phyloP scores from a whole-genome alignment of 2,888 invertebrate species.

The Pseudococcus longispinus region DNA sequence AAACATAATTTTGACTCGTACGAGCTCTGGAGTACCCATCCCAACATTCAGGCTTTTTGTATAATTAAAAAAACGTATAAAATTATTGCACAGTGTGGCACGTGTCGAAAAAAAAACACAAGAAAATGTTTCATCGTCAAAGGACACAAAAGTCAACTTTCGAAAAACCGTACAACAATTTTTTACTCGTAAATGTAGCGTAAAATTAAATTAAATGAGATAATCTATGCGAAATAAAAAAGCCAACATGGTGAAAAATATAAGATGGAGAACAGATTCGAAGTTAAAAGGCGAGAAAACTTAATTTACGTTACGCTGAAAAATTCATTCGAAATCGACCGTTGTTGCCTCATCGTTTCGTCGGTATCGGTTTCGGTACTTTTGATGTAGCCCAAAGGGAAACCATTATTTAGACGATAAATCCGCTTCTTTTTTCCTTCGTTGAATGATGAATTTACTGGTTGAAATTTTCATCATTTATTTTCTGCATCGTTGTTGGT shows the following conservation, averaged over 20 bases:
- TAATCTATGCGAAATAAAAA: constrained; percentile 38
- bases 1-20: constrained; percentile 34
- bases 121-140: neutral
- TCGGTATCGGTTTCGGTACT: neutral
- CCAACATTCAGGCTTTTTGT: constrained; percentile 88
- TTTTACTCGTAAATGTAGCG: constrained; percentile 19
- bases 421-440: neutral
- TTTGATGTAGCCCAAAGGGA: neutral
- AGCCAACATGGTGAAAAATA: neutral
- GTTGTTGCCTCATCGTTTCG: neutral
- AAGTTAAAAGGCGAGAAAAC: constrained; percentile 29
- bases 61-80: neutral
- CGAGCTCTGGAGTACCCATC: constrained; percentile 84
- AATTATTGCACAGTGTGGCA: constrained; percentile 44
- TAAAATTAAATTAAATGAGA: constrained; percentile 44
- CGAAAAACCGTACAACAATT: constrained; percentile 38
- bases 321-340: constrained; percentile 25
- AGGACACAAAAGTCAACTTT: neutral
- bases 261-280: neutral
- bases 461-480: neutral
- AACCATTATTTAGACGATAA: neutral
- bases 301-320: constrained; percentile 25
- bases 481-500: neutral
- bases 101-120: neutral
- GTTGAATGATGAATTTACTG: neutral